A percentile compares a stretch with the other conserved stretches of the same genome.
phyloP scores from a whole-genome alignment of 1,140 invertebrate species.

The Metaphire vulgaris region DNA sequence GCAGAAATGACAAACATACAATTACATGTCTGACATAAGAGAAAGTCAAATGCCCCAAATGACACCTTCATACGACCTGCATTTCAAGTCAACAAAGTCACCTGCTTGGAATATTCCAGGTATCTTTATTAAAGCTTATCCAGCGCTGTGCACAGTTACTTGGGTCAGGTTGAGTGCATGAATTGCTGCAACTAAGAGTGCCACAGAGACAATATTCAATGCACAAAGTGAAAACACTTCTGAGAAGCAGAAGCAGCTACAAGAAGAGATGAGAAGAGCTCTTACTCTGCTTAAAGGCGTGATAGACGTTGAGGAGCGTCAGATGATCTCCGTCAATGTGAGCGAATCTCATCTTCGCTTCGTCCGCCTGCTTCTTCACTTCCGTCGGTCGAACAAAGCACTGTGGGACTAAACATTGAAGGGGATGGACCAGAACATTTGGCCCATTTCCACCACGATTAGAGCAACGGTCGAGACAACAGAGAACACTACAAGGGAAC shows the following conservation, averaged over 20 bases:
- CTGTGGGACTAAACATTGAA: conserved; percentile 75
- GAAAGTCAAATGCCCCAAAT: no score
- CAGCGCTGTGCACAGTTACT: no score
- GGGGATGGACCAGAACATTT: not conserved
- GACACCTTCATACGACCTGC: no score
- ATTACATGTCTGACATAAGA: no score
- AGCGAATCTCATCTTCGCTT: conserved; percentile 97
- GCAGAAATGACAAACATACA: not conserved
- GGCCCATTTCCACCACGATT: not conserved
- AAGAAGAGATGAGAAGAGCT: no score
- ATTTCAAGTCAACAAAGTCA: no score
- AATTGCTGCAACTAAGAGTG: no score
- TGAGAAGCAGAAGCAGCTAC: no score
- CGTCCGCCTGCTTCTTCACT: conserved; percentile 96
- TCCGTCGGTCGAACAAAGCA: conserved; percentile 99
- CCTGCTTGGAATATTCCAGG: not conserved
- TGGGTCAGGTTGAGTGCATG: no score
- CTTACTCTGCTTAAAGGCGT: conserved; percentile 99
- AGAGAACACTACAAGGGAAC: not conserved
- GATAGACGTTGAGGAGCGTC: conserved; percentile 87
- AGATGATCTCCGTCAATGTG: conserved; percentile 99
- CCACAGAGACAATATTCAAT: no score
- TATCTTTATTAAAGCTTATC: no score
- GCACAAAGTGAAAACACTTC: no score
- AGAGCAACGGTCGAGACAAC: conserved; percentile 1